phyloP scores from a whole-genome alignment of 2,797 vertebrate species.

The Trachops cirrhosus region DNA sequence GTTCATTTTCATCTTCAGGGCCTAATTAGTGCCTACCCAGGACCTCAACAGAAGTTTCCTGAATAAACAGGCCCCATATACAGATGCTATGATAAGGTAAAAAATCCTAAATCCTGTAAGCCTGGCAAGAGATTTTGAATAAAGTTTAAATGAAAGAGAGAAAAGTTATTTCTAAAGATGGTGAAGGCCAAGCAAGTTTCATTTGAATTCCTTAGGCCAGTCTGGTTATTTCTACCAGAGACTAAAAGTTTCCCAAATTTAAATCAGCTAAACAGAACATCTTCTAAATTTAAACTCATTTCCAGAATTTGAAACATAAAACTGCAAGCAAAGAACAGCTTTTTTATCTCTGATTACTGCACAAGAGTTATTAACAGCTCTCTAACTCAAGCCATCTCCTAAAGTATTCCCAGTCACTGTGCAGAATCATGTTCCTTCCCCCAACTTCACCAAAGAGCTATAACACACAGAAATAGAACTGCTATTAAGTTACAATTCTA shows the following conservation, averaged over 20 bases:
- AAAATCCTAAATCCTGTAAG: neutral
- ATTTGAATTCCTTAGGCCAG: neutral
- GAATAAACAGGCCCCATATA: neutral
- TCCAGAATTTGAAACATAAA: neutral
- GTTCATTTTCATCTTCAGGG: neutral
- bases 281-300: neutral
- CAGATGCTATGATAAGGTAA: neutral
- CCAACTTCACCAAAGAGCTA: neutral
- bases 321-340: neutral
- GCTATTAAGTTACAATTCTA: neutral
- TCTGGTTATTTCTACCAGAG: neutral
- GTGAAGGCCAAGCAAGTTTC: neutral
- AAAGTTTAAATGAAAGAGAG: neutral
- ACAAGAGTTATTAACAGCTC: neutral
- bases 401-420: neutral
- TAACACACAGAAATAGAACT: neutral
- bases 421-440: neutral
- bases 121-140: neutral
- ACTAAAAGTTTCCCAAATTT: neutral
- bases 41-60: neutral
- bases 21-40: neutral
- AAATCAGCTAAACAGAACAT: neutral
- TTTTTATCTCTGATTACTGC: neutral
- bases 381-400: neutral
- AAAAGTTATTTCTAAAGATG: neutral